phyloP scores from a whole-genome alignment of 1,140 invertebrate species.

The Chlorops oryzae region DNA sequence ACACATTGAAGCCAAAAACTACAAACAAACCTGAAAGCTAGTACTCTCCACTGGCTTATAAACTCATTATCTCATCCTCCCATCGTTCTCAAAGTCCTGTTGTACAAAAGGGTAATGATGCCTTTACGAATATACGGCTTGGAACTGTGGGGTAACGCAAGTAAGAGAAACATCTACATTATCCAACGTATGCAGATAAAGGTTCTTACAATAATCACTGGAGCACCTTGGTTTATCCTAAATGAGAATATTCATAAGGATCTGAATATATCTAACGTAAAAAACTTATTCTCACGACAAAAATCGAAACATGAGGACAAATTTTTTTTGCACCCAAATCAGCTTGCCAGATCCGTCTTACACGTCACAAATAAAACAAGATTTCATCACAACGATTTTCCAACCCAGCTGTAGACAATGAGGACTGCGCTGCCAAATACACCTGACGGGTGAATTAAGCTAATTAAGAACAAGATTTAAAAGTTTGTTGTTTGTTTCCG shows the following conservation, averaged over 20 bases:
- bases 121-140: not conserved
- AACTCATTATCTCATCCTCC: not conserved
- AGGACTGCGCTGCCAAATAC: too few species aligned
- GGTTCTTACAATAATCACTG: not conserved
- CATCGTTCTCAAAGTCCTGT: too few species aligned
- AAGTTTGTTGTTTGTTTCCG: not conserved
- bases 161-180: not conserved
- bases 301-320: too few species aligned
- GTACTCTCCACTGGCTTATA: not conserved
- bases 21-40: not conserved
- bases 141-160: not conserved
- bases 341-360: not conserved
- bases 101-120: not conserved
- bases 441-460: too few species aligned
- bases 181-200: not conserved
- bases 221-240: too few species aligned
- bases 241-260: too few species aligned
- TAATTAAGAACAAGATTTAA: slow-evolving; percentile 4
- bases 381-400: not conserved
- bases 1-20: too few species aligned
- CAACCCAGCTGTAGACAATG: too few species aligned
- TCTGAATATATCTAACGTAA: too few species aligned
- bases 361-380: not conserved
- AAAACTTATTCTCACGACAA: too few species aligned
- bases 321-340: not conserved